Conservation (phyloP, 2,797 vertebrate species). For the Pseudochirops cupreus region DNA sequence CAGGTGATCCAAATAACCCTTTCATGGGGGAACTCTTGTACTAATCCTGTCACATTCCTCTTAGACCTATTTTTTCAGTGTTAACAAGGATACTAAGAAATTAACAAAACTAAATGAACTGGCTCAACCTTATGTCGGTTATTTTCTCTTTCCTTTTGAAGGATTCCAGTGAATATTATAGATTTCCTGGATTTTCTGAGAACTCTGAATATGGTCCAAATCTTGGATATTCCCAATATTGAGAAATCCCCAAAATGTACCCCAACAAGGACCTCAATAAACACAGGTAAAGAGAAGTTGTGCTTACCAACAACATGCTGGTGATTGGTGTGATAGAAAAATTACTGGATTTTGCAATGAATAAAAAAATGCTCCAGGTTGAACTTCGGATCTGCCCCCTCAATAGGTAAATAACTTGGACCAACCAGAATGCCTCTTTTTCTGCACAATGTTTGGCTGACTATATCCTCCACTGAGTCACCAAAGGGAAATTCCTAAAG, state of each 20-base stretch:
- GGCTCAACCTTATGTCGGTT: neutral
- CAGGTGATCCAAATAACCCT: neutral
- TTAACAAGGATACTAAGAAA: neutral
- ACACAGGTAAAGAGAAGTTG: neutral
- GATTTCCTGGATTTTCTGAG: neutral
- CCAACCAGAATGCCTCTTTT: neutral
- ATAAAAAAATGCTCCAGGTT: neutral
- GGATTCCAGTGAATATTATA: neutral
- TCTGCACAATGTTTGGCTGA: neutral
- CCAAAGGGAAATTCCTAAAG: no score
- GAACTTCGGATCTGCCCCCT: neutral
- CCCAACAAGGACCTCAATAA: neutral
- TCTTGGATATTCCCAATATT: fast-evolving
- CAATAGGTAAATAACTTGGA: neutral
- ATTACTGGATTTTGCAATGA: neutral
- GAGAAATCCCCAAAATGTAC: neutral
- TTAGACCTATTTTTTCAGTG: neutral
- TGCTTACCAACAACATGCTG: neutral
- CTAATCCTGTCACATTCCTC: neutral
- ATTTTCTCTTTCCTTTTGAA: neutral
- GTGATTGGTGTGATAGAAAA: neutral
- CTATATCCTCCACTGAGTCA: neutral
- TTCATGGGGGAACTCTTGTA: neutral
- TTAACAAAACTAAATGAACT: neutral
- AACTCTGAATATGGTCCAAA: no score